Evolutionary conservation across 2,797 vertebrate species (phyloP), one percentile per base, ranked within the genome.

Genomic region (Protonibea diacanthus): DNA sequence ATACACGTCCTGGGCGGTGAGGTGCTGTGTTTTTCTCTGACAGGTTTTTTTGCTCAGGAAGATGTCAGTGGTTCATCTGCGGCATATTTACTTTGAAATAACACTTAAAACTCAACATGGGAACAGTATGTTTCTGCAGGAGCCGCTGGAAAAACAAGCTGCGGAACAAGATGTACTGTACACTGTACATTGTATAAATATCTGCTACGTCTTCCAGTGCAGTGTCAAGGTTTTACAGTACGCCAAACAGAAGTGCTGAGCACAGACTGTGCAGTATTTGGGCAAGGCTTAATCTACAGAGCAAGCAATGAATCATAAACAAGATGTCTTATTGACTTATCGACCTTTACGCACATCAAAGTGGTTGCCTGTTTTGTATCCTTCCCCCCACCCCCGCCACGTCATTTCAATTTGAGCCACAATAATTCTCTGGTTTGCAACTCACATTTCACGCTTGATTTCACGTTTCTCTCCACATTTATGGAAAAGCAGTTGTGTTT

Each of bases 401-500:
- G 2, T 73, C 76, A 61, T 86, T 88, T 89, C 84, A 89, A 82
- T 89, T 86, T 86, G 64, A 85, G 83, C 68, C 80, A 78, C 85
- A 76, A 78, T 86, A 81, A 88, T 89, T 89, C 84, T 84, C 75
- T 33, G 62, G 74, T 87, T 84, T 88, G 82, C 71, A 62, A 80
- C 68, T 40, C 77, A 84, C 83, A 92, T 93, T 92, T 92, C 91
- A 93, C 67, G 82, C 90, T 86, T 89, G 88, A 86, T 90, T 92
- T 90, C 82, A 74, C 62, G 62, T 90, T 89, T 84, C 88, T 89
- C 83, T 71, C 61, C 84, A 72, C 73, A 76, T 89, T 91, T 87
- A 74, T 83, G 45, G 76, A 77, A 76, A 84, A 81, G 78, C 78
- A 44, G 79, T 87, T 83, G 71, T 86, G 84, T 87, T 90, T 89